Evolutionary conservation across 2,888 invertebrate genomes (phyloP).

Genomic region (Heliothis peltigera): DNA sequence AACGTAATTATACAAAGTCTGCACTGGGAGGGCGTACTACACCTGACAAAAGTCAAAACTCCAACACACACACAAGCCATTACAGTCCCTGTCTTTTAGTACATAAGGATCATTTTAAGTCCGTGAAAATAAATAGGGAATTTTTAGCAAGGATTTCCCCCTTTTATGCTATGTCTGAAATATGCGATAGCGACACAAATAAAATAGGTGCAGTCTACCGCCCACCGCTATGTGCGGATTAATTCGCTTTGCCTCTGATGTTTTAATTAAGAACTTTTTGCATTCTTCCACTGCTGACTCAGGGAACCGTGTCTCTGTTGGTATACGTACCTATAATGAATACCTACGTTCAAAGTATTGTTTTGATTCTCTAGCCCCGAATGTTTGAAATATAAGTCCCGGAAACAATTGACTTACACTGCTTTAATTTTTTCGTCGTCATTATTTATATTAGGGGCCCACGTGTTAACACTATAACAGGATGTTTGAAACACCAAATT

Average conservation of each 20-base stretch:
- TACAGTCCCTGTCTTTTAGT: conserved; percentile 57
- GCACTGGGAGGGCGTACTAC: conserved; percentile 73
- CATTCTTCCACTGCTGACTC: conserved; percentile 56
- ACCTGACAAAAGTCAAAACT: conserved; percentile 69
- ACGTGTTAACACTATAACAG: conserved; percentile 85
- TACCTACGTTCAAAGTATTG: conserved; percentile 28
- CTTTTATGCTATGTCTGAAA: conserved; percentile 79
- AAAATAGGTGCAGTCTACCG: conserved; percentile 81
- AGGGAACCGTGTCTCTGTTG: conserved; percentile 23
- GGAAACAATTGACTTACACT: conserved; percentile 78
- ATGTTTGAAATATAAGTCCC: conserved; percentile 62
- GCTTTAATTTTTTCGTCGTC: conserved; percentile 77
- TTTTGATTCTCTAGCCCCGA: conserved; percentile 44
- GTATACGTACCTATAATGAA: conserved; percentile 22
- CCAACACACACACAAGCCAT: conserved; percentile 49
- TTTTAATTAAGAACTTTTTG: conserved; percentile 80
- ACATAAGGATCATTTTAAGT: conserved; percentile 65
- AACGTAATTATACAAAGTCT: conserved; percentile 82
- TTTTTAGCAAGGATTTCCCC: conserved; percentile 80
- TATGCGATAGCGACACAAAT: conserved; percentile 80
- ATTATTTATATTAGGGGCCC: conserved; percentile 83
- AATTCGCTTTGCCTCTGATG: conserved; percentile 80
- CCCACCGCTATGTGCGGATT: conserved; percentile 75
- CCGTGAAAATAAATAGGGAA: conserved; percentile 55
- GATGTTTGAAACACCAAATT: conserved; percentile 86